A percentile compares a stretch with the other conserved stretches of the same genome.
Conservation (phyloP, 2,888 invertebrate species). For the Dendrolimus houi region DNA sequence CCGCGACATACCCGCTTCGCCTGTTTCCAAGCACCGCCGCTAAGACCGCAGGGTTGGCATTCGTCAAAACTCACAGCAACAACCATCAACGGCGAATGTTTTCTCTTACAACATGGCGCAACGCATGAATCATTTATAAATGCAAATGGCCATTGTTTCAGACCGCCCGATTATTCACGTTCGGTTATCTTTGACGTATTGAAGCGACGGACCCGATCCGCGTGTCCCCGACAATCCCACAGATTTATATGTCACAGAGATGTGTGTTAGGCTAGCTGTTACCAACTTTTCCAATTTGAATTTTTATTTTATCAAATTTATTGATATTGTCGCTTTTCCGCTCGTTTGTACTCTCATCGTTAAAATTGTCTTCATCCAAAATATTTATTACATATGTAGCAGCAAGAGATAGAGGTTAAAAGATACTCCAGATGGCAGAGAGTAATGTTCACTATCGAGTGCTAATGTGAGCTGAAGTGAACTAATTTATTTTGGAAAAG, state of each 20-base stretch:
- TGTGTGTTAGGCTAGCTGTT: neutral
- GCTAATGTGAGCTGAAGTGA: too few species aligned
- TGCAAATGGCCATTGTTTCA: slow-evolving; percentile 56
- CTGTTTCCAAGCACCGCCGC: neutral
- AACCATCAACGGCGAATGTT: slow-evolving; percentile 37
- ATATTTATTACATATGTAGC: too few species aligned
- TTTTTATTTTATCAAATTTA: neutral
- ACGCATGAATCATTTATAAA: slow-evolving; percentile 64
- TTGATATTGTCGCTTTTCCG: too few species aligned
- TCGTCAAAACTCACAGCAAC: slow-evolving; percentile 35
- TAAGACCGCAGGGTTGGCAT: slow-evolving; percentile 29
- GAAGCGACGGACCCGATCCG: slow-evolving; percentile 19
- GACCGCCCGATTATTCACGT: slow-evolving; percentile 57
- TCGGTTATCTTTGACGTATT: slow-evolving; percentile 55
- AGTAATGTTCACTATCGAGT: too few species aligned
- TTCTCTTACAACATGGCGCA: slow-evolving; percentile 44
- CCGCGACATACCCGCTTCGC: too few species aligned
- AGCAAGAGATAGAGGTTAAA: too few species aligned
- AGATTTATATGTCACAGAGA: slow-evolving; percentile 19
- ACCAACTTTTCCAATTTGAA: neutral
- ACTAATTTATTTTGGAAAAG: too few species aligned
- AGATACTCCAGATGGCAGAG: too few species aligned
- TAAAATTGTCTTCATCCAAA: too few species aligned
- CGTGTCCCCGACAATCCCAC: slow-evolving; percentile 22
- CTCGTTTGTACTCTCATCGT: too few species aligned